Evolutionary conservation across 2,113 vertebrate species (phyloP), one percentile per base, ranked within the genome.

Genomic region (Opisthocomus hoazin): DNA sequence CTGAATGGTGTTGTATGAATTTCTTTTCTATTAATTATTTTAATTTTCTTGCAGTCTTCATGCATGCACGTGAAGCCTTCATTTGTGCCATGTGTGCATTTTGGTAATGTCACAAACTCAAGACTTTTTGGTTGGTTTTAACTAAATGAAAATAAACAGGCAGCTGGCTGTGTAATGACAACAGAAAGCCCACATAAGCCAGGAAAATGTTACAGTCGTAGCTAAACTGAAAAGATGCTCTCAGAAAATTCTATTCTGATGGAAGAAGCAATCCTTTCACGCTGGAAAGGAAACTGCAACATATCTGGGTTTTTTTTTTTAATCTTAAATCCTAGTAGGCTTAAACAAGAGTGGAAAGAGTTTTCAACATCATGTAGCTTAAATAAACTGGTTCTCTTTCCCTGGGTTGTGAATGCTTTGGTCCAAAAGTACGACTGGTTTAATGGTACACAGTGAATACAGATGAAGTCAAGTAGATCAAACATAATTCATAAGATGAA

Each of bases 161-260:
- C 86, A 90, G 64, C 90, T 95, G 86, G 34, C 85, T 96, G 9
- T 60, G 68, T 61, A 65, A 75, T 96, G 89, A 93, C 82, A 81
- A 95, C 82, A 82, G 86, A 94, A 86, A 43, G 73, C 39, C 64
- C 30, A n/a, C 36, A n/a, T 79, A 77, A 94, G 94, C 93, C 97
- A 96, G 97, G 90, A 96, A 97, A 96, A 95, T 87, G 50, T 96
- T 95, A 66, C 69, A 51, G 23, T 84, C 6, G 12, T n/a, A 81
- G 64, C 66, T 79, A 64, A 91, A 82, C 58, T 83, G 75, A 86
- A 94, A 94, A 93, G 86, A 93, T 86, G 43, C 41, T 94, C 41
- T 93, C 80, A 91, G 50, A 89, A 92, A 89, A 94, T 79, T 82
- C 75, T 90, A 3, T 90, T 96, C 54, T 92, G 27, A 58, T 80